Conservation (phyloP, 2,113 vertebrate genomes). For the Junco hyemalis region DNA sequence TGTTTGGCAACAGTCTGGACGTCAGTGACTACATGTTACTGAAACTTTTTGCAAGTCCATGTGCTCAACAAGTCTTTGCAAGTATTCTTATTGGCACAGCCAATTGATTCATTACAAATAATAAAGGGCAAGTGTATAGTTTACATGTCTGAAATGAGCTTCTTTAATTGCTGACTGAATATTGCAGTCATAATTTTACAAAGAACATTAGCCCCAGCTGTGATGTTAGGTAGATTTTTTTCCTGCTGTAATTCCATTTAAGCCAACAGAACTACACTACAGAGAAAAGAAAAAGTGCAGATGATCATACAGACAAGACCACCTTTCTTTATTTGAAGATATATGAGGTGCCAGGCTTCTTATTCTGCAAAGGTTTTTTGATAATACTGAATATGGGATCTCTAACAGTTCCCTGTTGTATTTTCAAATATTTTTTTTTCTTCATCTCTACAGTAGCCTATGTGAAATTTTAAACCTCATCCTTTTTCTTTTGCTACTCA, state of each 20-base stretch:
- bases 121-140: conserved; percentile 19
- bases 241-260: background rate
- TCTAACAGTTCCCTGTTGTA: background rate
- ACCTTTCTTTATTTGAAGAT: background rate
- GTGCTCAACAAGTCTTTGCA: background rate
- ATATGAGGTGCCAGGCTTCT: background rate
- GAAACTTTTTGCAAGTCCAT: background rate
- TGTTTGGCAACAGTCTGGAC: background rate
- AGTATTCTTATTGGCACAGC: background rate
- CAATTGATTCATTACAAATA: conserved; percentile 36
- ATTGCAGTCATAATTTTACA: conserved; percentile 47
- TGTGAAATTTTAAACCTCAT: background rate
- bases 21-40: background rate
- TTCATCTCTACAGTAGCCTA: background rate
- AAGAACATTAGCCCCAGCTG: conserved; percentile 31
- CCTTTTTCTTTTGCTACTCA: background rate
- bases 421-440: background rate
- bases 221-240: background rate
- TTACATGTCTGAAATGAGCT: conserved; percentile 28
- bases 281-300: background rate
- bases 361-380: background rate
- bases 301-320: background rate
- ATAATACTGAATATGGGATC: background rate
- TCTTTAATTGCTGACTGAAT: conserved; percentile 50
- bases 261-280: background rate